Evolutionary conservation across 1,140 invertebrate species (phyloP).

Genomic region (Holcopasites calliopsidis): DNA sequence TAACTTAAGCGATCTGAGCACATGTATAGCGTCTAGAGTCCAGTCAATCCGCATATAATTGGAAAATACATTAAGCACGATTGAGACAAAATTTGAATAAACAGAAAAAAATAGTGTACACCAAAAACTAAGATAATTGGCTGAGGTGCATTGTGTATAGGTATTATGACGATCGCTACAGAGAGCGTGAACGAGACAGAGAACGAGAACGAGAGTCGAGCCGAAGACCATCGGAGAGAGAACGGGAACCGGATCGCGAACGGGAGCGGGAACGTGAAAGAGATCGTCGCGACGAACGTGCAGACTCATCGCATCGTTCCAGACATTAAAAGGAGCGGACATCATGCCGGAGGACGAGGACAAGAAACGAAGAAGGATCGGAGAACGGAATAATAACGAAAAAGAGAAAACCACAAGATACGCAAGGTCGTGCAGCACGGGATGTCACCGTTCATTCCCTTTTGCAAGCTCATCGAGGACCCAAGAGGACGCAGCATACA

Average conservation of each 20-base stretch:
- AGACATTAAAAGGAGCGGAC: slow-evolving; percentile 81
- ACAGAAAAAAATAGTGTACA: slow-evolving; percentile 35
- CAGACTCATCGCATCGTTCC: slow-evolving; percentile 84
- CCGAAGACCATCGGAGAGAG: slow-evolving; percentile 77
- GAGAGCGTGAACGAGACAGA: slow-evolving; percentile 82
- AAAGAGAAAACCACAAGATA: background rate
- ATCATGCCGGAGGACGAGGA: background rate
- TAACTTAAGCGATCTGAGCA: no score
- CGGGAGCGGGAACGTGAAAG: slow-evolving; percentile 83
- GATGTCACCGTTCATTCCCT: background rate
- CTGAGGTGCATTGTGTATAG: slow-evolving; percentile 78
- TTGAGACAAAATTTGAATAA: background rate
- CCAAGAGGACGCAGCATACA: background rate
- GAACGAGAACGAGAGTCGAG: slow-evolving; percentile 78
- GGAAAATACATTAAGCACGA: background rate
- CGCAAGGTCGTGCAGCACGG: background rate
- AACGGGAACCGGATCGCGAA: slow-evolving; percentile 84
- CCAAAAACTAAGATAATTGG: slow-evolving; percentile 69
- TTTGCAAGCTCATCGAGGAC: slow-evolving; percentile 2
- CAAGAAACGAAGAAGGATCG: background rate
- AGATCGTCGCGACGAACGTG: slow-evolving; percentile 84
- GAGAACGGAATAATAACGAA: background rate
- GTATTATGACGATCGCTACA: slow-evolving; percentile 91
- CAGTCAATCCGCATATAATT: background rate
- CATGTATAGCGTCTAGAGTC: background rate